These are phyloP conservation scores for Phaonia tiefii DNA, from an alignment of 2,888 invertebrate genomes.

Conservation along the genomic window DNA sequence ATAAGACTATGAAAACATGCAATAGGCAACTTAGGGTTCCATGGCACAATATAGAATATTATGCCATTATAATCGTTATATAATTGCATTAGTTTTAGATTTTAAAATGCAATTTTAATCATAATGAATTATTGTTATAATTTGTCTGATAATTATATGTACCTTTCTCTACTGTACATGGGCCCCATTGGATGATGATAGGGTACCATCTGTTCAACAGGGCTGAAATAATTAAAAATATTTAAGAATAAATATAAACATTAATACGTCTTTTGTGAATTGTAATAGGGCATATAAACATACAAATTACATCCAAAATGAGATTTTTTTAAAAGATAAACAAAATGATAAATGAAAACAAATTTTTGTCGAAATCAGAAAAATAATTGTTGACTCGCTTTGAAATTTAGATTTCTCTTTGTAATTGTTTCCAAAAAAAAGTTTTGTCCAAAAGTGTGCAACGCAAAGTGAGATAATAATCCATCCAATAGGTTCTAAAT, in stretches of 20 bases:
- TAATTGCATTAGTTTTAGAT: not conserved
- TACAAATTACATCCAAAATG: not conserved
- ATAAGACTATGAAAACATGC: no score
- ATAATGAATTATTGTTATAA: slow-evolving; percentile 69
- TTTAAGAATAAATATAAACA: slow-evolving; percentile 33
- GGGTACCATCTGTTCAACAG: slow-evolving; percentile 82
- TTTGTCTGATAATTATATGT: slow-evolving; percentile 72
- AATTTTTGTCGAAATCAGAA: slow-evolving; percentile 58
- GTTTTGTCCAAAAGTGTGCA: no score
- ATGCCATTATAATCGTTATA: not conserved
- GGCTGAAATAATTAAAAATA: slow-evolving; percentile 79
- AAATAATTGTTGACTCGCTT: not conserved
- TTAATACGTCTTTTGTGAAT: no score
- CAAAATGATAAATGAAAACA: slow-evolving; percentile 25
- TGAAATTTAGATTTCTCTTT: slow-evolving; percentile 23
- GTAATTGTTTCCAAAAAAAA: slow-evolving; percentile 23
- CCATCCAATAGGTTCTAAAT: no score
- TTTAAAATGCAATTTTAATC: not conserved
- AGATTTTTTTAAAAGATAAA: slow-evolving; percentile 42
- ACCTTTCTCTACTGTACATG: slow-evolving; percentile 81
- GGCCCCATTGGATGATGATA: slow-evolving; percentile 82
- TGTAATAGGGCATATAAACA: not conserved
- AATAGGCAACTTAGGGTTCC: no score
- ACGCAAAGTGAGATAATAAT: no score
- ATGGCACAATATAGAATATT: not conserved